A percentile compares a stretch with the other conserved stretches of the same genome.
Conservation (phyloP, 2,888 invertebrate species). For the Dexiosoma caninum region DNA sequence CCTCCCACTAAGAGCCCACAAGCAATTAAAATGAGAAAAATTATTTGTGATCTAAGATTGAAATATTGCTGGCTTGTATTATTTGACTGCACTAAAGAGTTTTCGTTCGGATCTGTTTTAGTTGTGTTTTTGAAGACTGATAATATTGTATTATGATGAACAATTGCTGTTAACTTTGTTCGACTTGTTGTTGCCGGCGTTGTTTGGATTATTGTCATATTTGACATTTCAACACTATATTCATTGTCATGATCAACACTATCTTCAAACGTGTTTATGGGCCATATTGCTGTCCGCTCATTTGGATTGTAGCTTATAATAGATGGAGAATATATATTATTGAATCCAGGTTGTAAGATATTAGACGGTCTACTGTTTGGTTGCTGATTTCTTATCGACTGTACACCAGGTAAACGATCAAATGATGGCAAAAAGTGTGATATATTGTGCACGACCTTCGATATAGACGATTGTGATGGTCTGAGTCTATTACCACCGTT, state of each 20-base stretch:
- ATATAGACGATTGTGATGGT: constrained; percentile 72
- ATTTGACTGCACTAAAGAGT: not conserved
- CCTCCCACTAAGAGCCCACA: constrained; percentile 84
- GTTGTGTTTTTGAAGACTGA: not conserved
- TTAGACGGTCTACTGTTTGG: constrained; percentile 68
- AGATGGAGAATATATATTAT: constrained; percentile 69
- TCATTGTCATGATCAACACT: constrained; percentile 56
- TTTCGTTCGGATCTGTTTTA: not conserved
- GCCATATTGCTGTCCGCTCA: constrained; percentile 63
- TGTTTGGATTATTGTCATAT: constrained; percentile 30
- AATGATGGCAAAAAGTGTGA: constrained; percentile 76
- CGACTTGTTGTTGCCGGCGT: constrained; percentile 66
- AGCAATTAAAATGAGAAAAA: constrained; percentile 84
- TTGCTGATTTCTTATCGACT: constrained; percentile 73
- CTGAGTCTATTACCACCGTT: constrained; percentile 68
- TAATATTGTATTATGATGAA: not conserved
- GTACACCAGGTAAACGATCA: constrained; percentile 75
- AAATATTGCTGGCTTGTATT: constrained; percentile 11
- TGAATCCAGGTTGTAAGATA: constrained; percentile 70
- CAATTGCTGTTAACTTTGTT: constrained; percentile 73
- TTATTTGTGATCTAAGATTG: constrained; percentile 81
- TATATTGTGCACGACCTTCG: constrained; percentile 73
- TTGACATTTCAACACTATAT: constrained; percentile 50
- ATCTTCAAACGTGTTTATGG: constrained; percentile 20
- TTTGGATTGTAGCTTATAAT: constrained; percentile 76